phyloP scores from a whole-genome alignment of 2,797 vertebrate species.

The Phrynocephalus vlangalii region DNA sequence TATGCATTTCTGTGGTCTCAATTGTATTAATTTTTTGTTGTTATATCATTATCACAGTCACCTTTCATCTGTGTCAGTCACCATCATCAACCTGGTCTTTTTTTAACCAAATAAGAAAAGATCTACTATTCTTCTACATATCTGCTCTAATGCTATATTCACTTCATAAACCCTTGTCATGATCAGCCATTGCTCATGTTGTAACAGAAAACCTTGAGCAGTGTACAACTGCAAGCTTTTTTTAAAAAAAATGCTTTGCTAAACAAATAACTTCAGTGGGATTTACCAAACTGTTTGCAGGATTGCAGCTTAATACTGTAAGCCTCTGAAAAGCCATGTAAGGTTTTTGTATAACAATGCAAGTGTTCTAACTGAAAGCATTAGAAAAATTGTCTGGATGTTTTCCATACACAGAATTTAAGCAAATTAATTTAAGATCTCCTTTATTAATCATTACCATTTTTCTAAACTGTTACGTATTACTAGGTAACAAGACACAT shows the following conservation, averaged over 20 bases:
- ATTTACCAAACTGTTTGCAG: background rate
- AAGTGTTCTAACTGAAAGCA: background rate
- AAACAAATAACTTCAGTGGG: background rate
- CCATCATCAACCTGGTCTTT: too few relatives aligned
- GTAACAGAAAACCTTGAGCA: background rate
- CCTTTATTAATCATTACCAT: constrained; percentile 77
- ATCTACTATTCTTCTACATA: background rate
- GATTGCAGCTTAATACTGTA: background rate
- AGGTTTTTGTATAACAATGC: background rate
- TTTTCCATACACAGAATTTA: constrained; percentile 80
- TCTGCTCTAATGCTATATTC: background rate
- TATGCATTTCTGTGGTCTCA: background rate
- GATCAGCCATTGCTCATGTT: background rate
- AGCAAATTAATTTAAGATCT: constrained; percentile 80
- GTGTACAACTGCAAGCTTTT: background rate
- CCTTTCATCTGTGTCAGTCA: too few relatives aligned
- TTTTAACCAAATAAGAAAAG: background rate
- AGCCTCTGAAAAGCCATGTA: background rate
- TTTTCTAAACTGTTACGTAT: constrained; percentile 80
- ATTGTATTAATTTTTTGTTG: background rate
- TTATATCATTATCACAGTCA: background rate
- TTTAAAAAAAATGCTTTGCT: background rate
- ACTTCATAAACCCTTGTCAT: background rate
- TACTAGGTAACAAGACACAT: constrained; percentile 79
- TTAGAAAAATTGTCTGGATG: constrained; percentile 70